Evolutionary conservation across 2,888 invertebrate genomes (phyloP), one percentile per base, ranked within the genome.

Genomic region (Coenonympha arcania): DNA sequence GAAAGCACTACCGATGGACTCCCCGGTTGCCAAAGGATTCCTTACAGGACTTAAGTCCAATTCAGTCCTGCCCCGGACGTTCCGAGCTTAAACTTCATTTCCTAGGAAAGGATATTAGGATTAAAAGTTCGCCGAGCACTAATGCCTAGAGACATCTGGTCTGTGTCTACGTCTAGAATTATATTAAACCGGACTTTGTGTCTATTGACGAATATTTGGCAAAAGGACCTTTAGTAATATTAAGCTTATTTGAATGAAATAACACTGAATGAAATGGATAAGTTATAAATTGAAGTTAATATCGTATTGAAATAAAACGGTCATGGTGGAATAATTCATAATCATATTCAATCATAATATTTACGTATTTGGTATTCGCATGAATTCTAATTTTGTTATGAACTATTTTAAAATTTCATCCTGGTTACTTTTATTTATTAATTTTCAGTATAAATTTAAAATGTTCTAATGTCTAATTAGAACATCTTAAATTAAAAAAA

Each of bases 51-150:
- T 69, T 70, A 69, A 69, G 65, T 68, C 63, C 65, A 59, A 59
- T 59, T 57, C 61, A 56, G 59, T 58, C 49, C 60, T 53, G 49
- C 52, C 41, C 61, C 66, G 68, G 68, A 74, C 73, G 71, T 66
- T 63, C 64, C 64, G 64, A 73, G 70, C 76, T 76, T 71, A 76
- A 79, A 82, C 79, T 79, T 79, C 71, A 80, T 80, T 84, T 83
- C 76, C 80, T 76, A 73, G 67, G 66, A 73, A 72, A 75, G 79
- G 76, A 76, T 78, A 77, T 79, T 75, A 72, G 66, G 80, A 81
- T 84, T 82, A 79, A 79, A 82, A 83, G 78, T 83, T 82, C 62
- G 65, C 54, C 69, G 58, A 60, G 66, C 59, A 68, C 68, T 76
- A 71, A 74, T 72, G 67, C 71, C 62, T 61, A 59, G 62, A 68